Conservation (phyloP, 2,113 vertebrate genomes). For the Myxocyprinus asiaticus region DNA sequence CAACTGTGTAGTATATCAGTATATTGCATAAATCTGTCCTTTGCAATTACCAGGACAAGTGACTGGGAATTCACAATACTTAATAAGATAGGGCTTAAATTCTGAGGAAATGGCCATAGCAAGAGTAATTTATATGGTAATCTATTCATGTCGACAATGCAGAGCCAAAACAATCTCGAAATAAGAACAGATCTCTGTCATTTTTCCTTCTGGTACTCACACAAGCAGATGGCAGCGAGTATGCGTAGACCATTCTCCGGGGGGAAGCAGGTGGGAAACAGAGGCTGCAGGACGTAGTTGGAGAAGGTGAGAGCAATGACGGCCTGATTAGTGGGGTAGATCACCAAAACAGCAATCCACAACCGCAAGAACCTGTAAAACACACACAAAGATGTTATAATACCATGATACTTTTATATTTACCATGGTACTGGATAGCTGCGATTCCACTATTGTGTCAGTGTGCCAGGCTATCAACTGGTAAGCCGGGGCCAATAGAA, state of each 20-base stretch:
- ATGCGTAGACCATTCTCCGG: constrained; percentile 84
- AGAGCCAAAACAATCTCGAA: neutral
- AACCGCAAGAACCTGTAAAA: constrained; percentile 82
- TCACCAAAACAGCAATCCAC: constrained; percentile 92
- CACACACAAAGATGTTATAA: neutral
- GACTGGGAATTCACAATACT: no score
- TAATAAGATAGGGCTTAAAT: no score
- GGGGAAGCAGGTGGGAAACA: constrained; percentile 88
- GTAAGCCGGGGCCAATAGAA: no score
- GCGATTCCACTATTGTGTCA: no score
- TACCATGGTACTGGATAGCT: no score
- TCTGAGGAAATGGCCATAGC: no score
- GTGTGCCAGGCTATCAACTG: no score
- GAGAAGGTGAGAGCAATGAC: constrained; percentile 93
- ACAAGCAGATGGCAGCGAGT: constrained; percentile 84
- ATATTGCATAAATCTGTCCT: no score
- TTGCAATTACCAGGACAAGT: no score
- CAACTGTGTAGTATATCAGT: no score
- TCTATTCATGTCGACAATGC: neutral
- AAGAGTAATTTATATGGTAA: no score
- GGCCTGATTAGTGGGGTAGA: constrained; percentile 93
- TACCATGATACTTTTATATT: no score
- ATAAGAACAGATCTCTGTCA: neutral
- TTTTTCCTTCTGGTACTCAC: constrained; percentile 74
- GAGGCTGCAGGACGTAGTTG: constrained; percentile 90